Evolutionary conservation across 1,140 invertebrate species (phyloP).

Genomic region (Anadara kagoshimensis): DNA sequence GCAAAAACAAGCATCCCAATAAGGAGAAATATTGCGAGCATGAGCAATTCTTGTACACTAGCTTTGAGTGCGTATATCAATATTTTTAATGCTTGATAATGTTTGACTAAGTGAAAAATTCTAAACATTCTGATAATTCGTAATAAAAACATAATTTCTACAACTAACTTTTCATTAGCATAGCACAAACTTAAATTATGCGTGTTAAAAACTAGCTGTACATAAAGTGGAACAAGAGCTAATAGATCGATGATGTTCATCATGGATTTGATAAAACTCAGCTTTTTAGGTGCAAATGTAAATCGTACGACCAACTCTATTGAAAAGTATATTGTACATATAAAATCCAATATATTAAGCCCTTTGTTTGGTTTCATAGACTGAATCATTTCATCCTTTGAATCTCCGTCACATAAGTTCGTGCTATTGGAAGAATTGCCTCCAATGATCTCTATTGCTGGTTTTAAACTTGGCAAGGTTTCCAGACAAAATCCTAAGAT

Average conservation of each 20-base stretch:
- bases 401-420: no score
- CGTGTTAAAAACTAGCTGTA: slow-evolving; percentile 61
- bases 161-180: slow-evolving; percentile 61
- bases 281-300: slow-evolving; percentile 72
- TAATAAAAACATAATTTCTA: slow-evolving; percentile 69
- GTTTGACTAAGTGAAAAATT: slow-evolving; percentile 70
- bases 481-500: slow-evolving; percentile 95
- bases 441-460: slow-evolving; percentile 79
- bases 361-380: no score
- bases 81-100: slow-evolving; percentile 69
- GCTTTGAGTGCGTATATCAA: slow-evolving; percentile 69
- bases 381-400: no score
- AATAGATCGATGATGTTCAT: slow-evolving; percentile 76
- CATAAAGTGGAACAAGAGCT: slow-evolving; percentile 75
- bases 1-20: slow-evolving; percentile 98
- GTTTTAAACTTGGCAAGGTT: slow-evolving; percentile 88
- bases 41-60: slow-evolving; percentile 71
- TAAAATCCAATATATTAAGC: slow-evolving; percentile 57
- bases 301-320: slow-evolving; percentile 74
- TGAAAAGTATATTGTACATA: slow-evolving; percentile 75
- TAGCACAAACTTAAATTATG: slow-evolving; percentile 59
- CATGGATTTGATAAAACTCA: slow-evolving; percentile 69
- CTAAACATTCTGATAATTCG: slow-evolving; percentile 70
- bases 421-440: no score
- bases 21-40: slow-evolving; percentile 97